phyloP scores from a whole-genome alignment of 1,140 invertebrate species.

The Camponotus floridanus region DNA sequence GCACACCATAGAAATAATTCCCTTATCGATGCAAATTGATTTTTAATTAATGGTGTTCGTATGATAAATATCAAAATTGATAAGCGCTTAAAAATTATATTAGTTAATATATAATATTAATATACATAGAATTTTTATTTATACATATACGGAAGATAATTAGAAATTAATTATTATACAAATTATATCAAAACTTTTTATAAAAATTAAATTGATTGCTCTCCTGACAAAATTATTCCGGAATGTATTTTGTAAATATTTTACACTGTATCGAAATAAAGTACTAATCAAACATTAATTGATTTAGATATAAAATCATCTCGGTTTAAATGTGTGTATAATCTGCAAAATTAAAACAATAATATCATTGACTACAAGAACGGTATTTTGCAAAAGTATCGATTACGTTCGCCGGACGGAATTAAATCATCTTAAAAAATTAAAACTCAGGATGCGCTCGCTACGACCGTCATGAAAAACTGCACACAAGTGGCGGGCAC shows the following conservation, averaged over 20 bases:
- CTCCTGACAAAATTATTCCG: background rate
- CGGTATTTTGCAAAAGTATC: constrained; percentile 16
- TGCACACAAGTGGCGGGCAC: constrained; percentile 43
- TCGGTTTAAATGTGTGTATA: too few species aligned
- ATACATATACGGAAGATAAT: too few species aligned
- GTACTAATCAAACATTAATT: background rate
- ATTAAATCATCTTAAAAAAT: constrained; percentile 67
- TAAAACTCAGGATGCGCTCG: constrained; percentile 37
- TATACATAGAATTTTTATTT: too few species aligned
- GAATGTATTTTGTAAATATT: too few species aligned
- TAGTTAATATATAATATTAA: background rate
- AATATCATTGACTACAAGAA: background rate
- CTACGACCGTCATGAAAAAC: constrained; percentile 42
- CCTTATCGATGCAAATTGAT: constrained; percentile 43
- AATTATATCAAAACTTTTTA: too few species aligned
- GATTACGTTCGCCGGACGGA: constrained; percentile 36
- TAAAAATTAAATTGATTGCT: background rate
- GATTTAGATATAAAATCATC: background rate
- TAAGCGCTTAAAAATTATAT: background rate
- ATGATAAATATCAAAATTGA: background rate
- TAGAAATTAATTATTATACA: background rate
- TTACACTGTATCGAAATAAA: background rate
- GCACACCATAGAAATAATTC: constrained; percentile 14
- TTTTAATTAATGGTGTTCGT: constrained; percentile 48
- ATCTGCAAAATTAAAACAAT: background rate